Percentiles rank a stretch among this genome's conserved stretches.
Evolutionary conservation across 2,888 invertebrate genomes (phyloP).

Genomic region (Pterobdella sp.): DNA sequence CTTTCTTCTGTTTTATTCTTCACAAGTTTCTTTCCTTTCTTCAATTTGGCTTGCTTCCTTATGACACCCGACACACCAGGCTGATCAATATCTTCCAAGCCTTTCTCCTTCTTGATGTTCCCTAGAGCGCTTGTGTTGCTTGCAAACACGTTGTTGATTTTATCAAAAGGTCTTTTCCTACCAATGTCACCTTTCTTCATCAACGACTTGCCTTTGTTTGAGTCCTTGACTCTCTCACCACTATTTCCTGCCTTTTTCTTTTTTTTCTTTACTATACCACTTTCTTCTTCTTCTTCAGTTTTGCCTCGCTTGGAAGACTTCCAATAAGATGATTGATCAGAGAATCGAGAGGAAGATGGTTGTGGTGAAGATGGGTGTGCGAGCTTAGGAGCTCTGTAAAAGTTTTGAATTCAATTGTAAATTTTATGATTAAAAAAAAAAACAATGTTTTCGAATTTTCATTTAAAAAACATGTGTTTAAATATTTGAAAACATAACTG

Average conservation of each 20-base stretch:
- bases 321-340: neutral
- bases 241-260: neutral
- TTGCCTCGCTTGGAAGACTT: neutral
- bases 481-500: neutral
- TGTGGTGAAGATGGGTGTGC: neutral
- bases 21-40: neutral
- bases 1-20: neutral
- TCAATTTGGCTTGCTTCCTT: neutral
- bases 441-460: too few relatives aligned
- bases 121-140: neutral
- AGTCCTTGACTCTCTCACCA: neutral
- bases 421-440: too few relatives aligned
- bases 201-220: neutral
- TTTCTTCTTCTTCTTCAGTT: neutral
- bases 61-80: neutral
- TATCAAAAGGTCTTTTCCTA: neutral
- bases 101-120: neutral
- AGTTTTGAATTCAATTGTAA: too few relatives aligned
- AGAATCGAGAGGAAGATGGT: neutral
- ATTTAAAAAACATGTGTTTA: too few relatives aligned
- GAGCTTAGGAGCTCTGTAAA: neutral
- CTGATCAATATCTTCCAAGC: neutral
- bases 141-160: neutral
- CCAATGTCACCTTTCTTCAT: neutral
- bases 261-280: neutral